These are phyloP conservation scores for Atopsyche davidsoni DNA, from an alignment of 1,140 invertebrate genomes.

Conservation along the genomic window DNA sequence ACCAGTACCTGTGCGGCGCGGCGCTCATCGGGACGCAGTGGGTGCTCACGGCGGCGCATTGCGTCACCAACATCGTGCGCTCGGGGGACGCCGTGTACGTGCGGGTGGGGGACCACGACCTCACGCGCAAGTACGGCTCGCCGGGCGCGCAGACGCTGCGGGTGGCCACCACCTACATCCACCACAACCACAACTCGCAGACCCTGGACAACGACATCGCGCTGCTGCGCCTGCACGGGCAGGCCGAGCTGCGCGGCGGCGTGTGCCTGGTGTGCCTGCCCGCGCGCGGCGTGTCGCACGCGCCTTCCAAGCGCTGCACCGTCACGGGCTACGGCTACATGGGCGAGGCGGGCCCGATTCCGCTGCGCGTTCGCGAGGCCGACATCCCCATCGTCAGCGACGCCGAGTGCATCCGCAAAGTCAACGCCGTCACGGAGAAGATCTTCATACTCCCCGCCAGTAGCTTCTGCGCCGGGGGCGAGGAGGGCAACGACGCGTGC, in stretches of 20 bases:
- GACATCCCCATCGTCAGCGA: constrained; percentile 91
- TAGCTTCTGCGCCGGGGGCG: constrained; percentile 89
- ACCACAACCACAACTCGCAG: constrained; percentile 94
- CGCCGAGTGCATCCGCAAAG: constrained; percentile 83
- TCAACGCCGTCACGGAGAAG: constrained; percentile 90
- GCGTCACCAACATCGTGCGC: constrained; percentile 87
- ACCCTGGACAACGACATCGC: constrained; percentile 96
- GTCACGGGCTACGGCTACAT: constrained; percentile 93
- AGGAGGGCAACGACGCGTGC: constrained; percentile 87
- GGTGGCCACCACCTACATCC: constrained; percentile 89
- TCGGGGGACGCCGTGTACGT: constrained; percentile 88
- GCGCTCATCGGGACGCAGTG: constrained; percentile 90
- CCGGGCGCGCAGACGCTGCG: constrained; percentile 81
- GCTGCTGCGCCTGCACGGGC: constrained; percentile 82
- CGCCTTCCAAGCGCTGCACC: constrained; percentile 81
- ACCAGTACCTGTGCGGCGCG: constrained; percentile 94
- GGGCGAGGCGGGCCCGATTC: constrained; percentile 90
- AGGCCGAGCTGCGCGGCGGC: constrained; percentile 79
- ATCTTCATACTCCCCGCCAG: constrained; percentile 87
- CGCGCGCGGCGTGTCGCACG: constrained; percentile 75
- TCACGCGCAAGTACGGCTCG: constrained; percentile 79
- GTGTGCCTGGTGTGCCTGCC: constrained; percentile 80
- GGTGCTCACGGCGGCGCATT: constrained; percentile 93
- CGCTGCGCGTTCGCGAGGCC: constrained; percentile 79
- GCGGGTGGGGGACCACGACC: constrained; percentile 86